Evolutionary conservation across 2,888 invertebrate species (phyloP), one percentile per base, ranked within the genome.

Genomic region (Calameuta filiformis): DNA sequence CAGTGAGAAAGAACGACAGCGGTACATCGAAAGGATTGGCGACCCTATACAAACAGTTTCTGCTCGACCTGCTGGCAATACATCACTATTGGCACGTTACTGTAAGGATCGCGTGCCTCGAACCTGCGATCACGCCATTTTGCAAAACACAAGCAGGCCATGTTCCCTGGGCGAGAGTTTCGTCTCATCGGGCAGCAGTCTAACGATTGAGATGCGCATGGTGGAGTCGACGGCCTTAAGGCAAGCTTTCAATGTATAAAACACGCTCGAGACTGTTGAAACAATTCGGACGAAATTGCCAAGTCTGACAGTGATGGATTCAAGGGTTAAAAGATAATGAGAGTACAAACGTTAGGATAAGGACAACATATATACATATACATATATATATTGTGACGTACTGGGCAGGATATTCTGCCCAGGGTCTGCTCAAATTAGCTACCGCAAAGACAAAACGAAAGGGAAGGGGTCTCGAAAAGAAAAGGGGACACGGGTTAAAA

Each of bases 221-320:
- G 94, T 95, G 23, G 96, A 97, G 91, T 96, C 97, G 69, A 97
- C 97, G 0, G 96, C 96, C 69, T 93, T 97, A 79, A 96, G 96
- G 97, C 95, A 92, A 93, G 93, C 90, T 23, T 56, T 56, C 56
- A 56, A 23, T 56, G 56, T 56, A 56, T 23, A 56, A 56, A 56
- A 6, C 23, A 15, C 15, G 30, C 0, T 9, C 33, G 71, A 34
- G 23, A 71, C 71, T 31, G 71, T 9, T 12, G 31, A 71, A 33
- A 71, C 30, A 71, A 12, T 71, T n/a, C 23, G 71, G 9, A 30
- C 71, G 11, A 34, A 23, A 71, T 71, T 71, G 15, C 6, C 71
- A 33, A n/a, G 71, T n/a, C 71, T 23, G 33, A 71, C n/a, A 71
- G 35, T 40, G 34, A 33, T 78, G 76, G 34, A 40, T 37, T 40